These are phyloP conservation scores for Bothrops alternatus DNA, from an alignment of 2,797 vertebrate species.

Conservation along the genomic window DNA sequence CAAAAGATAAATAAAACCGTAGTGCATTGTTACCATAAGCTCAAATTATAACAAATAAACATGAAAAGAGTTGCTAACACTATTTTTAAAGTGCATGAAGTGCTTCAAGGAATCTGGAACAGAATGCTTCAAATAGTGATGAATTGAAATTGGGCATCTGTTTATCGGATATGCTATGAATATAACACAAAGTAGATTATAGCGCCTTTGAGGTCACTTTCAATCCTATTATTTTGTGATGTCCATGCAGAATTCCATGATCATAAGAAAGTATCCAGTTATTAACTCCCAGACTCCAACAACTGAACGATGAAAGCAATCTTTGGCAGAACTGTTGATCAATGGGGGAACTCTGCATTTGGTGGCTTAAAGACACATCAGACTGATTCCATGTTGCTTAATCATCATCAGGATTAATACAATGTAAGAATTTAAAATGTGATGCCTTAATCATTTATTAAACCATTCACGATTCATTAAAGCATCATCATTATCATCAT, in stretches of 20 bases:
- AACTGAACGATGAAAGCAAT: not conserved
- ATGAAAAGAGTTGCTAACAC: not conserved
- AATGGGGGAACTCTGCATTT: not conserved
- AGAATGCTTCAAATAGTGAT: not conserved
- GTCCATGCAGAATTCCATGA: not conserved
- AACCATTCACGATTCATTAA: not conserved
- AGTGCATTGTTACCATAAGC: not conserved
- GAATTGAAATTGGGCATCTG: no score
- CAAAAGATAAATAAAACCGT: conserved; percentile 7
- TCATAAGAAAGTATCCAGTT: not conserved
- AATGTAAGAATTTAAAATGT: not conserved
- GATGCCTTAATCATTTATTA: not conserved
- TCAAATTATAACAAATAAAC: not conserved
- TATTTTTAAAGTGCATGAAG: not conserved
- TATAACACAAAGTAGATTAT: not conserved
- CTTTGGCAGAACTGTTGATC: not conserved
- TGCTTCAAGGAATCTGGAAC: not conserved
- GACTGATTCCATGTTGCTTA: not conserved
- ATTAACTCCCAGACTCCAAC: not conserved
- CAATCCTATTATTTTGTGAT: not conserved
- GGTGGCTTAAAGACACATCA: not conserved
- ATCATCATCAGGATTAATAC: not conserved
- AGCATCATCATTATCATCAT: not conserved
- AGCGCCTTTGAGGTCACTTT: not conserved
- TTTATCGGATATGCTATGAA: not conserved